phyloP scores from a whole-genome alignment of 2,888 invertebrate species.

The Flexamia atlantica region DNA sequence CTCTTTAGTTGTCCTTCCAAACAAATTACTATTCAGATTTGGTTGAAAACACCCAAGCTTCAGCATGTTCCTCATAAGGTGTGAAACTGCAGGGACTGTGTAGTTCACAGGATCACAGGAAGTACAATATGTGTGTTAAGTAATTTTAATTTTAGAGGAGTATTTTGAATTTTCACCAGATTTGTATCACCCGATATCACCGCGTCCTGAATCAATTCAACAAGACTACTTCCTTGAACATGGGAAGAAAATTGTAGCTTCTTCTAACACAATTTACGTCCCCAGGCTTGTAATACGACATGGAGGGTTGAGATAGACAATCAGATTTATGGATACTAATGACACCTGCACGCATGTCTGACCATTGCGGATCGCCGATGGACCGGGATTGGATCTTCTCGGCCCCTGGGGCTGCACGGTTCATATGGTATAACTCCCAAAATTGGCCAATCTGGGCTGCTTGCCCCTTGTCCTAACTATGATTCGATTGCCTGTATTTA shows the following conservation, averaged over 20 bases:
- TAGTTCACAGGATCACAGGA: too few species aligned
- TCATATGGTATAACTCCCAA: background rate
- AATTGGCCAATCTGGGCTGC: slow-evolving; percentile 8
- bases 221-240: background rate
- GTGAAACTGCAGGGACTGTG: too few species aligned
- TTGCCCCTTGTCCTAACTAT: background rate
- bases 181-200: too few species aligned
- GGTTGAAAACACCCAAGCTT: too few species aligned
- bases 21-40: too few species aligned
- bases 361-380: background rate
- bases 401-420: background rate
- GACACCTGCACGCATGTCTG: slow-evolving; percentile 19
- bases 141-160: too few species aligned
- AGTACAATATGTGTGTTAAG: too few species aligned
- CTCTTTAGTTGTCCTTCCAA: too few species aligned
- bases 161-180: too few species aligned
- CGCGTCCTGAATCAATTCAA: too few species aligned
- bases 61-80: too few species aligned
- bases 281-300: background rate
- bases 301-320: background rate
- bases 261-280: background rate
- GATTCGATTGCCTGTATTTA: slow-evolving; percentile 7
- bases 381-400: background rate
- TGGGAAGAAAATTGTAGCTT: background rate
- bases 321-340: background rate